Evolutionary conservation across 2,113 vertebrate genomes (phyloP).

Genomic region (Rana temporaria): DNA sequence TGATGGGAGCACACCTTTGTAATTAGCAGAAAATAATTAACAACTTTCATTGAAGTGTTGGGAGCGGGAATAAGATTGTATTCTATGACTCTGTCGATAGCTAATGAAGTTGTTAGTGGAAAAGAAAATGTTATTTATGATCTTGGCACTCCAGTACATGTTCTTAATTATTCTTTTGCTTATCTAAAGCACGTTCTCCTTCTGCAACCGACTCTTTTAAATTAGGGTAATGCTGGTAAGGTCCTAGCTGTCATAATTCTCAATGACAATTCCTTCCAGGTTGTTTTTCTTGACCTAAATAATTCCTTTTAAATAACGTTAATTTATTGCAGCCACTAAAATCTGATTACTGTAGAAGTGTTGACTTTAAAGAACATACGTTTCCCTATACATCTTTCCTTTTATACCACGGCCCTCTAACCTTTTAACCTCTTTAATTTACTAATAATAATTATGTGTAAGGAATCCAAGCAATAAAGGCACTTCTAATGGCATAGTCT

Average conservation of each 20-base stretch:
- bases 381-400: no score
- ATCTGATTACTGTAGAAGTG: no score
- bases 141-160: constrained; percentile 47
- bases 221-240: background rate
- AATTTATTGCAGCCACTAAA: no score
- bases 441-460: background rate
- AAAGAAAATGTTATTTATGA: constrained; percentile 48
- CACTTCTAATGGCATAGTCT: background rate
- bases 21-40: constrained; percentile 56
- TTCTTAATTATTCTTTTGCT: constrained; percentile 49
- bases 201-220: background rate
- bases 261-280: background rate
- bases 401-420: no score
- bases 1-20: constrained; percentile 37
- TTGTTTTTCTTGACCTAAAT: background rate
- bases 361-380: no score
- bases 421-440: background rate
- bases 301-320: background rate
- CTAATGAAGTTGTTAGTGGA: constrained; percentile 53
- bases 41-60: constrained; percentile 45
- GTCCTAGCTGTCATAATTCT: background rate
- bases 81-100: constrained; percentile 48
- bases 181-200: background rate
- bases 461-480: background rate
- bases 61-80: constrained; percentile 45